phyloP scores from a whole-genome alignment of 2,888 invertebrate species.

The Sminthurinus aureus region DNA sequence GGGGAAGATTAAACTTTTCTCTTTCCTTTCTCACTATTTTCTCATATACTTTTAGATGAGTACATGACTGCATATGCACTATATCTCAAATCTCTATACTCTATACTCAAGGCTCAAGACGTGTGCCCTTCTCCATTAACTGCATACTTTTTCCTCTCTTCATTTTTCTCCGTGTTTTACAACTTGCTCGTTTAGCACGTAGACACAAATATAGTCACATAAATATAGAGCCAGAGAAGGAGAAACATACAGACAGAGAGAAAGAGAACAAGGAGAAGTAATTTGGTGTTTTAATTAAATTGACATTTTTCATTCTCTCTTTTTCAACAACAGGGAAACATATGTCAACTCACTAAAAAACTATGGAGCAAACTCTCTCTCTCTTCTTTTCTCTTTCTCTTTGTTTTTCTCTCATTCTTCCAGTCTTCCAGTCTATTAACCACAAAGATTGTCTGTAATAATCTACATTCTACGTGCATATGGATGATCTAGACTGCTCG shows the following conservation, averaged over 20 bases:
- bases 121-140: too few relatives aligned
- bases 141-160: too few relatives aligned
- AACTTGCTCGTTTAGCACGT: neutral
- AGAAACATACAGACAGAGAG: neutral
- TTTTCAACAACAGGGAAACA: conserved; percentile 1
- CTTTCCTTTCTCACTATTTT: neutral
- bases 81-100: neutral
- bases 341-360: neutral
- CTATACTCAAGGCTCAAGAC: neutral
- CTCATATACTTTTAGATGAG: too few relatives aligned
- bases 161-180: neutral
- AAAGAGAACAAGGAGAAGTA: neutral
- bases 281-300: conserved; percentile 1
- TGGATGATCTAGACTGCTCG: too few relatives aligned
- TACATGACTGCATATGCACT: neutral
- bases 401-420: too few relatives aligned
- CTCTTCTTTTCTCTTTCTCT: too few relatives aligned
- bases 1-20: conserved; percentile 32
- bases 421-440: too few relatives aligned
- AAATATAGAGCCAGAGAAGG: neutral
- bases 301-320: neutral
- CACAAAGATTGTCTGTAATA: too few relatives aligned
- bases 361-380: too few relatives aligned
- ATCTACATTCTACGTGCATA: too few relatives aligned
- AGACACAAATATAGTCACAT: too few relatives aligned